These are phyloP conservation scores for Drosophila erecta DNA, from an alignment of 1,140 invertebrate species.

Conservation along the genomic window DNA sequence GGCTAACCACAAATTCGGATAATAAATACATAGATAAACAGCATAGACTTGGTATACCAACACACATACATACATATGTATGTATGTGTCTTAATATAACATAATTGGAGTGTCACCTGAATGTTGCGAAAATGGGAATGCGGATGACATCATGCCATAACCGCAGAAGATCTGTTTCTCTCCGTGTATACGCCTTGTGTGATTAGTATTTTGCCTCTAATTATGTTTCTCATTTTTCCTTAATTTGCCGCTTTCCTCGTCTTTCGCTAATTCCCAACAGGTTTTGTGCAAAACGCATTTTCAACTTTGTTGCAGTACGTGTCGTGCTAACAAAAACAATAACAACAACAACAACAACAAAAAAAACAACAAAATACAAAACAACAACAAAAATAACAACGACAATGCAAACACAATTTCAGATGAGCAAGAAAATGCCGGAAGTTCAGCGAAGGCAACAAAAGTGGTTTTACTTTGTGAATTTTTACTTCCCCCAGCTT, in stretches of 20 bases:
- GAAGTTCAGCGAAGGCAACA: conserved; percentile 44
- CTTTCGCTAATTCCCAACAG: conserved; percentile 38
- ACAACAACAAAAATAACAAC: conserved; percentile 15
- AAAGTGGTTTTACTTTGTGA: conserved; percentile 18
- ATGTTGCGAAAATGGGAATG: no score
- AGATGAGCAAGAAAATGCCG: conserved; percentile 56
- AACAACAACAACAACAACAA: conserved; percentile 4
- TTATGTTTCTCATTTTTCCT: conserved; percentile 50
- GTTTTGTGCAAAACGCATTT: conserved; percentile 50
- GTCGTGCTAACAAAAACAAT: conserved; percentile 42
- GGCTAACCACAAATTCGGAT: neutral
- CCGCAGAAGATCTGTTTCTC: neutral
- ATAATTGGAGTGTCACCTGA: no score
- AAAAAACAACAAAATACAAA: neutral
- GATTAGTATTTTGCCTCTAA: conserved; percentile 40
- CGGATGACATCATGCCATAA: neutral
- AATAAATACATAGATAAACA: no score
- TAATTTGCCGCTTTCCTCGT: conserved; percentile 28
- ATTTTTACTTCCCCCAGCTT: conserved; percentile 6
- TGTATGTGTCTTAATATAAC: no score
- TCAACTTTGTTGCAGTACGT: conserved; percentile 48
- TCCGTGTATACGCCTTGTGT: conserved; percentile 13
- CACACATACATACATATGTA: no score
- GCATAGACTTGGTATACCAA: no score
- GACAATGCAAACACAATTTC: conserved; percentile 22